Evolutionary conservation across 2,113 vertebrate genomes (phyloP).

Genomic region (Macrotus californicus): DNA sequence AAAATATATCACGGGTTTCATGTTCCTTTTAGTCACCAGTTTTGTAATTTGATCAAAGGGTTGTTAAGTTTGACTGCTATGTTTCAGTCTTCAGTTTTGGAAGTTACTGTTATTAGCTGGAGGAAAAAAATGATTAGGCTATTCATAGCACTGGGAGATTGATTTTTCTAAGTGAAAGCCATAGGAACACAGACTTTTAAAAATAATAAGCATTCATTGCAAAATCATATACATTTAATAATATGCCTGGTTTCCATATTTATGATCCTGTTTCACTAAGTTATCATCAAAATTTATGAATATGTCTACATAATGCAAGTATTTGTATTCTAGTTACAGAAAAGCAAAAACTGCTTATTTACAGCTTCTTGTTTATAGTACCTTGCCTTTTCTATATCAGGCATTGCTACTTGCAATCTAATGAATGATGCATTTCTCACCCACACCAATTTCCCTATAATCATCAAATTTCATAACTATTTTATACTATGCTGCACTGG

Average conservation of each 20-base stretch:
- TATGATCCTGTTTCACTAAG: slow-evolving; percentile 58
- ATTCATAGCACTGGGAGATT: slow-evolving; percentile 19
- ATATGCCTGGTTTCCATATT: slow-evolving; percentile 58
- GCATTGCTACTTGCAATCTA: slow-evolving; percentile 10
- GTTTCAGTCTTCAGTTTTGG: slow-evolving; percentile 4
- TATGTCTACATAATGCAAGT: not conserved
- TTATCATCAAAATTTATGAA: slow-evolving; percentile 57
- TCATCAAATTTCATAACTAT: slow-evolving; percentile 39
- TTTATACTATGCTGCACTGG: slow-evolving; percentile 28
- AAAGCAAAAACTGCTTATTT: slow-evolving; percentile 17
- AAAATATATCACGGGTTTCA: not conserved
- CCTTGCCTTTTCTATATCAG: not conserved
- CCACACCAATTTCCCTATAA: not conserved
- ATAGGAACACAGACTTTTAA: slow-evolving; percentile 52
- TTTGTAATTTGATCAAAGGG: not conserved
- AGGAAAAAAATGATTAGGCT: slow-evolving; percentile 20
- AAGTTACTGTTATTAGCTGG: slow-evolving; percentile 47
- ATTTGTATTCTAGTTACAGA: slow-evolving; percentile 54
- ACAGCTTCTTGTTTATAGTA: slow-evolving; percentile 33
- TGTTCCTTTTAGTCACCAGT: not conserved
- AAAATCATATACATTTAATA: slow-evolving; percentile 59
- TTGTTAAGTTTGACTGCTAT: not conserved
- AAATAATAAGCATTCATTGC: slow-evolving; percentile 60
- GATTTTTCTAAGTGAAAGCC: slow-evolving; percentile 52
- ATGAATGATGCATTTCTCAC: not conserved